Conservation (phyloP, 1,140 invertebrate species). For the Centruroides sculpturatus region DNA sequence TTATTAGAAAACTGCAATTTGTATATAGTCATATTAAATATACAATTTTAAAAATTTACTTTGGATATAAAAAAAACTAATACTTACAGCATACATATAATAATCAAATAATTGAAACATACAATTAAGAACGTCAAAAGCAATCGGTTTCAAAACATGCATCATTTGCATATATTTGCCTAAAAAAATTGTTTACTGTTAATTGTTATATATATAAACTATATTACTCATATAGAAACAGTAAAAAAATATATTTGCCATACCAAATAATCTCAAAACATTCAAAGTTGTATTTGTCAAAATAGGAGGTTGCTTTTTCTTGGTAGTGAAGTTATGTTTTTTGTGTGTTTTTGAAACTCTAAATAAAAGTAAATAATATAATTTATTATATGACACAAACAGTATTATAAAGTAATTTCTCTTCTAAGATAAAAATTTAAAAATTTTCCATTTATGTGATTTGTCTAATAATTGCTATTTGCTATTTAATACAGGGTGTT, state of each 20-base stretch:
- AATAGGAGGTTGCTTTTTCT: slow-evolving; percentile 30
- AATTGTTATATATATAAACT: too few species aligned
- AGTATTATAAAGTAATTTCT: too few species aligned
- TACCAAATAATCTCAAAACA: slow-evolving; percentile 77
- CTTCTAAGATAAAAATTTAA: too few species aligned
- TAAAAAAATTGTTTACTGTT: slow-evolving; percentile 4
- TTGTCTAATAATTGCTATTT: too few species aligned
- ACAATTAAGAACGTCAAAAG: slow-evolving; percentile 73
- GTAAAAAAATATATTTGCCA: slow-evolving; percentile 26
- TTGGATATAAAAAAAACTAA: background rate
- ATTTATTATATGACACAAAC: too few species aligned
- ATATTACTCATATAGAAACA: too few species aligned
- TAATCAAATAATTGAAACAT: slow-evolving; percentile 93
- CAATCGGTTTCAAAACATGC: slow-evolving; percentile 72
- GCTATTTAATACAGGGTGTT: too few species aligned
- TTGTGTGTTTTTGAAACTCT: background rate
- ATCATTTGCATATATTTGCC: slow-evolving; percentile 74
- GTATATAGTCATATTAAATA: too few species aligned
- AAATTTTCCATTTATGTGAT: too few species aligned
- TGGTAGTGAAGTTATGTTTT: background rate
- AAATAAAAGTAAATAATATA: too few species aligned
- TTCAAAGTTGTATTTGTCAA: slow-evolving; percentile 87
- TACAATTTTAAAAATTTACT: too few species aligned
- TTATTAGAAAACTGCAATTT: too few species aligned
- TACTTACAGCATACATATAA: slow-evolving; percentile 63